Conservation (phyloP, 2,113 vertebrate genomes). For the Lates calcarifer region DNA sequence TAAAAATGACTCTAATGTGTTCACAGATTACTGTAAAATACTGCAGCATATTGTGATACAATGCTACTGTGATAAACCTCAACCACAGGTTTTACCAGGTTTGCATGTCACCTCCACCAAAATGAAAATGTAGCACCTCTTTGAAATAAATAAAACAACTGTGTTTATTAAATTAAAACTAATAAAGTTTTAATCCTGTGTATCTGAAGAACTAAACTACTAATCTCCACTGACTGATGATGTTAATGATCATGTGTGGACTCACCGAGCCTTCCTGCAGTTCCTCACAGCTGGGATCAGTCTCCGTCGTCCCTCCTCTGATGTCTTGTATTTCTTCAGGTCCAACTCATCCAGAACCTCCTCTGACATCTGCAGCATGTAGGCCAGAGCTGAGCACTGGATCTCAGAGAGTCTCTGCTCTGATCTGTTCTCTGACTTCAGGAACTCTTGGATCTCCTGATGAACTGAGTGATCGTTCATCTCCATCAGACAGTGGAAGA, state of each 20-base stretch:
- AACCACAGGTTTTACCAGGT: too few species aligned
- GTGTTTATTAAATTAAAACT: too few species aligned
- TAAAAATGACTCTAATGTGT: too few species aligned
- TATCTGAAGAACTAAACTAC: too few species aligned
- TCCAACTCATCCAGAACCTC: not conserved
- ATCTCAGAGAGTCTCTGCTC: not conserved
- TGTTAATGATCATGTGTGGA: not conserved
- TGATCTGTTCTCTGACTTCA: slow-evolving; percentile 1
- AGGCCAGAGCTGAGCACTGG: slow-evolving; percentile 6
- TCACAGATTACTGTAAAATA: too few species aligned
- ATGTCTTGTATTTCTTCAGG: not conserved
- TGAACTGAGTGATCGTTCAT: not conserved
- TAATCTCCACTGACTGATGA: too few species aligned
- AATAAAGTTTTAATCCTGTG: too few species aligned
- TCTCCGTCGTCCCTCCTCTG: not conserved
- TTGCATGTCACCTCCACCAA: too few species aligned
- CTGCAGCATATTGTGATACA: too few species aligned
- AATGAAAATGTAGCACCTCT: too few species aligned
- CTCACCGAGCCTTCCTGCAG: slow-evolving; percentile 1
- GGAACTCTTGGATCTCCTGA: slow-evolving; percentile 2
- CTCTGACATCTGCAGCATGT: slow-evolving; percentile 15
- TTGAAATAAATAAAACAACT: too few species aligned
- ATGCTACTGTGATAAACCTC: too few species aligned
- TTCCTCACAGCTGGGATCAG: slow-evolving; percentile 3
- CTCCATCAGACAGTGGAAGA: slow-evolving; percentile 1